These are phyloP conservation scores for Oophaga pumilio DNA, from an alignment of 2,113 vertebrate species.

Conservation along the genomic window DNA sequence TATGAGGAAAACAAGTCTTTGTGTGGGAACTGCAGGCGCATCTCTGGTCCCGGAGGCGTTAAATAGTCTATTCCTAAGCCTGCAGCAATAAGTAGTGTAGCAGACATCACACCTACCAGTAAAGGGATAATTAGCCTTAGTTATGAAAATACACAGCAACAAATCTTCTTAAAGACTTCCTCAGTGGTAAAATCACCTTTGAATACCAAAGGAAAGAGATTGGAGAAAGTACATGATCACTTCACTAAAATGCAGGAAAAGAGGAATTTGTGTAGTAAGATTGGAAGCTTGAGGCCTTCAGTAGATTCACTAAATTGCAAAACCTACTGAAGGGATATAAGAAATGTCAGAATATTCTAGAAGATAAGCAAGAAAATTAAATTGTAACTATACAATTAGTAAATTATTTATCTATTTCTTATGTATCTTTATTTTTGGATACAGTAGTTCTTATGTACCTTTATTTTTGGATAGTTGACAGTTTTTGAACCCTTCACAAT, in stretches of 20 bases:
- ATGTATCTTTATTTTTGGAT: too few relatives aligned
- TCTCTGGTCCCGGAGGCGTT: slow-evolving; percentile 60
- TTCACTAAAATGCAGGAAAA: slow-evolving; percentile 65
- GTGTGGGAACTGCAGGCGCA: slow-evolving; percentile 39
- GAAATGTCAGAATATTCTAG: background rate
- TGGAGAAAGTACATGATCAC: slow-evolving; percentile 62
- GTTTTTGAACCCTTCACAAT: too few relatives aligned
- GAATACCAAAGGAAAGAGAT: slow-evolving; percentile 63
- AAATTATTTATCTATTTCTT: too few relatives aligned
- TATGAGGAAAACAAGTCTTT: slow-evolving; percentile 47
- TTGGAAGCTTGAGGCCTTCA: slow-evolving; percentile 63
- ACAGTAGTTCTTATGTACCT: too few relatives aligned
- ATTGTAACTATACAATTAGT: too few relatives aligned
- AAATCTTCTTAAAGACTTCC: slow-evolving; percentile 62
- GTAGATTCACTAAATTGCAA: slow-evolving; percentile 22
- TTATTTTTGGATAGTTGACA: too few relatives aligned
- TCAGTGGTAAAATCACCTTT: slow-evolving; percentile 65
- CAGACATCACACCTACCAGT: slow-evolving; percentile 61
- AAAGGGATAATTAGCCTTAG: slow-evolving; percentile 60
- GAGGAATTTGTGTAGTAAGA: slow-evolving; percentile 65
- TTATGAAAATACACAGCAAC: slow-evolving; percentile 62
- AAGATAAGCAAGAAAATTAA: background rate
- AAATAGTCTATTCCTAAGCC: slow-evolving; percentile 53
- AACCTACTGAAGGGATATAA: too few relatives aligned
- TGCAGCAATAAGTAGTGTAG: slow-evolving; percentile 59